Conservation (phyloP, 2,888 invertebrate genomes). For the Bombyx huttoni region DNA sequence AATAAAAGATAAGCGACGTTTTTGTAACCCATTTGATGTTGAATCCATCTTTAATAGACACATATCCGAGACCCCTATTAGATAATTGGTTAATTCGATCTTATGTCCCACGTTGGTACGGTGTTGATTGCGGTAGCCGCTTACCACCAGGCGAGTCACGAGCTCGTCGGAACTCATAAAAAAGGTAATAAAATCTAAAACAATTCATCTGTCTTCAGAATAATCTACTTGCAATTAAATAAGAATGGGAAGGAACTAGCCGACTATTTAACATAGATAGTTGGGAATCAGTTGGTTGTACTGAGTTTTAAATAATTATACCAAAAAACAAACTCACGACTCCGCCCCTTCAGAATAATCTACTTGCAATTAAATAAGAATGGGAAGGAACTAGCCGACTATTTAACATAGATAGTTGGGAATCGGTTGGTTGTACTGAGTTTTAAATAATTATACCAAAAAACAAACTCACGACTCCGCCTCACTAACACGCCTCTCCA, state of each 20-base stretch:
- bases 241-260: neutral
- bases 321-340: slow-evolving; percentile 5
- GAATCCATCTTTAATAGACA: no score
- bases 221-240: neutral
- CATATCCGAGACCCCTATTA: no score
- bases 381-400: no score
- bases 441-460: neutral
- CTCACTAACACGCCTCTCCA: slow-evolving; percentile 26
- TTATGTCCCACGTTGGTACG: no score
- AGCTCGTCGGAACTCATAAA: no score
- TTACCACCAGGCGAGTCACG: no score
- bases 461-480: slow-evolving; percentile 20
- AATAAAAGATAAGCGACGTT: no score
- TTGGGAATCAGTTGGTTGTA: neutral
- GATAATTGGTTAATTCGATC: no score
- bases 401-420: neutral
- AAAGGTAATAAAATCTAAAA: neutral
- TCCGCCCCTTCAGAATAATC: slow-evolving; percentile 22
- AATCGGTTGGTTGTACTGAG: neutral
- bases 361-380: neutral
- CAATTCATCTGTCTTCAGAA: neutral
- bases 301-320: neutral
- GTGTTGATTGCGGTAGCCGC: no score
- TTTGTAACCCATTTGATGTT: no score
- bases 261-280: neutral